Base-by-base conservation (phyloP, 2,888 invertebrate genomes). In the Pherbina coryleti region DNA sequence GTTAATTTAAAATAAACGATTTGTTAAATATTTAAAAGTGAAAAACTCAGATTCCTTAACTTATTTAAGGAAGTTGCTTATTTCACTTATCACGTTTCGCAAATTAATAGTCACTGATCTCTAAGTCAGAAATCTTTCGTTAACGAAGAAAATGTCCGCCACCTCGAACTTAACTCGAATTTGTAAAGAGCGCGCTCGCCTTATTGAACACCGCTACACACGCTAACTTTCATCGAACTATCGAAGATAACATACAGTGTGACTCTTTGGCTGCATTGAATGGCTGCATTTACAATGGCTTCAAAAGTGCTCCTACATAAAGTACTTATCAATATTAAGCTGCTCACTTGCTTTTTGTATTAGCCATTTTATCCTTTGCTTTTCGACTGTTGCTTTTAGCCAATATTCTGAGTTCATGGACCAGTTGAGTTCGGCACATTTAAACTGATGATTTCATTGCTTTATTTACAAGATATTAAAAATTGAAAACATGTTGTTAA, bases 401-500 rank as follows among this genome's bases (percentile, higher is more conserved):
- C n/a, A 19, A 22, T 55, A 55, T 22, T 22, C 55, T 55, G 55
- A 55, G 44, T 44, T 55, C 55, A n/a, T 55, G 55, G 55, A 19
- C 55, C 55, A 7, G 55, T 55, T 55, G 55, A 8, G 3, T 55
- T 55, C 22, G 19, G 19, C 55, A 19, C 19, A n/a, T 55, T 19
- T 3, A 19, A 55, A 19, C 9, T 19, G 55, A 9, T 9, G 55
- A 19, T 55, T 55, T 55, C 22, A 22, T 55, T 55, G n/a, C 44
- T 55, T 55, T 19, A 34, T 66, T 28, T 66, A 66, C 34, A 28
- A 51, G 22, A 69, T 53, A 69, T 69, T 69, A 69, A 69, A 69
- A 69, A 69, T 49, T 69, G 25, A 69, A 69, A 67, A 69, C 69
- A 69, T 69, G 69, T 69, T 69, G 51, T 69, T 51, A 51, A 69